phyloP scores from a whole-genome alignment of 2,888 invertebrate genomes.

The Sepioteuthis lessoniana region DNA sequence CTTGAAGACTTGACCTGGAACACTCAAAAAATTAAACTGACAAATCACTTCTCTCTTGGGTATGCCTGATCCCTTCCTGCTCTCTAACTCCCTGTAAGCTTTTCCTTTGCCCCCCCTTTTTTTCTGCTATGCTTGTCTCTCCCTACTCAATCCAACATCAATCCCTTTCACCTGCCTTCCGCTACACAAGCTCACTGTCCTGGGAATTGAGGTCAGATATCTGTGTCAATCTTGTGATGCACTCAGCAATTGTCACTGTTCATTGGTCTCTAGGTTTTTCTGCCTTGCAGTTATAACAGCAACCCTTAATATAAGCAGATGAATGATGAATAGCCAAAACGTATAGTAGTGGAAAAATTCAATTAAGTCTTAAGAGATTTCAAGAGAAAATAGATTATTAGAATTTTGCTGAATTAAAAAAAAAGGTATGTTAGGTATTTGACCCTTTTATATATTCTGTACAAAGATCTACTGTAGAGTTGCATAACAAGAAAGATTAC shows the following conservation, averaged over 20 bases:
- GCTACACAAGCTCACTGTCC: neutral
- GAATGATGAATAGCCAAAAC: neutral
- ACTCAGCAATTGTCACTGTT: neutral
- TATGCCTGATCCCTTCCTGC: neutral
- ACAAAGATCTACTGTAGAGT: no score
- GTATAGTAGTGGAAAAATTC: no score
- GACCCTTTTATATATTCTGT: no score
- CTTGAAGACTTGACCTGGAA: neutral
- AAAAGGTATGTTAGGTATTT: no score
- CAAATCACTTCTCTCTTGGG: neutral
- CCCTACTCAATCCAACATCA: neutral
- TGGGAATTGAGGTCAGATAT: constrained; percentile 23
- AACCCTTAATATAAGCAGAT: neutral
- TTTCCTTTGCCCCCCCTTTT: no score
- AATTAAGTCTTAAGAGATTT: no score
- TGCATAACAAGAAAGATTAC: no score
- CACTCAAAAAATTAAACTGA: neutral
- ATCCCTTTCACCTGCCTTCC: neutral
- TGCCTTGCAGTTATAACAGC: neutral
- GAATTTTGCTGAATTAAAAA: neutral
- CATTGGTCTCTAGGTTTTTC: neutral
- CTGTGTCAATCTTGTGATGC: constrained; percentile 4
- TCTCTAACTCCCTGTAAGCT: neutral
- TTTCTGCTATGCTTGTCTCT: neutral
- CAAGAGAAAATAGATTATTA: neutral